Base-by-base conservation (phyloP, 2,113 vertebrate genomes). In the Tachuris rubrigastra region DNA sequence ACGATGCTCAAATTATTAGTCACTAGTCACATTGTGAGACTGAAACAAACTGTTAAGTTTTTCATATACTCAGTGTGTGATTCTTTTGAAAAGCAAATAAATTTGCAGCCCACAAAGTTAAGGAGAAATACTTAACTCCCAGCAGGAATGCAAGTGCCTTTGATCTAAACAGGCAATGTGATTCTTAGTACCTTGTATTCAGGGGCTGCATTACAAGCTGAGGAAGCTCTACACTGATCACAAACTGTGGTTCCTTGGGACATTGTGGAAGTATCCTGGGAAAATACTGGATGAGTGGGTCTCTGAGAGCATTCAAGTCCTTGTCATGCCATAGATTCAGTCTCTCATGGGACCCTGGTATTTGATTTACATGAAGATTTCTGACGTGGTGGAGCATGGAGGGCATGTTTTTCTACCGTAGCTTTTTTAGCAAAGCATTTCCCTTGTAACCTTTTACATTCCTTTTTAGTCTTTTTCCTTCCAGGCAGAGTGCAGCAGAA, bases 31-130 rank as follows among this genome's bases (percentile, higher is more conserved):
- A 25, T 16, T 37, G 23, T 91, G 77, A 56, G 41, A 53, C 28
- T 77, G 63, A 58, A 88, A 68, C 42, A 85, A 83, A 31, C 42
- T 74, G 59, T 2, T 74, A 83, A 80, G 63, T 80, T 81, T 88
- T 90, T 76, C 24, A 67, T 80, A 67, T 93, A 76, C 15, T 68
- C 37, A 62, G 4, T 71, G 24, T 52, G 21, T 90, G 55, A 80
- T 62, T 67, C 67, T 86, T 88, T 12, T 90, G 78, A 82, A 90
- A 91, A 88, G 39, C 89, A 93, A 94, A 91, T 93, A 87, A 49
- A 93, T 87, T 90, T 89, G 21, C 42, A 79, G 28, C 59, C 71
- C 39, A 39, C 50, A 55, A 56, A 85, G 49, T 85, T 79, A 65
- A 86, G 37, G 62, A 55, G 47, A 21, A 79, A 73, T 79, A 69